Percentiles rank a stretch among this genome's conserved stretches.
These are phyloP conservation scores for Atherinomorus stipes DNA, from an alignment of 2,113 vertebrate species.

Conservation along the genomic window DNA sequence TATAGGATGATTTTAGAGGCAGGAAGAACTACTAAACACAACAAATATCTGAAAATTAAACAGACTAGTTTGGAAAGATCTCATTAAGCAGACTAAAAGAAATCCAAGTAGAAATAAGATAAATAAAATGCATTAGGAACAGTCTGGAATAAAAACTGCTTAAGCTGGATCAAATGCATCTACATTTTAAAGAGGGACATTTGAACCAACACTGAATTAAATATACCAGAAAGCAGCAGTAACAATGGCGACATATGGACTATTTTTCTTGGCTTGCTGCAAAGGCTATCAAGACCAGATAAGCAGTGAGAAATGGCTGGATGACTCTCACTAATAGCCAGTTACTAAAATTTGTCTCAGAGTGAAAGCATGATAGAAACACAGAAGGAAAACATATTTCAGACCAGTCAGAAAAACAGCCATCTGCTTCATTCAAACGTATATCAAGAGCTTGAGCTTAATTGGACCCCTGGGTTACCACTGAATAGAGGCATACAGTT, in stretches of 20 bases:
- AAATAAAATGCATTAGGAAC: not conserved
- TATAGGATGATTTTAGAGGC: not conserved
- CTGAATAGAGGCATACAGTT: slow-evolving; percentile 40
- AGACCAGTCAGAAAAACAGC: slow-evolving; percentile 37
- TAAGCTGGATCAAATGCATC: not conserved
- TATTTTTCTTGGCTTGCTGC: slow-evolving; percentile 6
- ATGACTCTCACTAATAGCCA: not conserved
- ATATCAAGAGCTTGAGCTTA: slow-evolving; percentile 59
- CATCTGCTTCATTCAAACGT: slow-evolving; percentile 63
- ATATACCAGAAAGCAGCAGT: slow-evolving; percentile 10
- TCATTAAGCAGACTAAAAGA: not conserved
- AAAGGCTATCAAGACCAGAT: not conserved
- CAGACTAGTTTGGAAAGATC: not conserved
- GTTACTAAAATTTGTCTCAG: slow-evolving; percentile 16
- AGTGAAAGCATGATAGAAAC: slow-evolving; percentile 38
- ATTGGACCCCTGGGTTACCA: slow-evolving; percentile 65
- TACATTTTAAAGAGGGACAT: not conserved
- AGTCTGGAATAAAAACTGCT: not conserved
- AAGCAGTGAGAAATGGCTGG: not conserved
- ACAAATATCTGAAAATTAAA: not conserved
- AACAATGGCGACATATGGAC: not conserved
- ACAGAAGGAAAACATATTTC: slow-evolving; percentile 46
- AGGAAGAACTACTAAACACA: slow-evolving; percentile 11
- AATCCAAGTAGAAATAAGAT: not conserved
- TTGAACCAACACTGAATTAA: not conserved